Evolutionary conservation across 1,140 invertebrate species (phyloP).

Genomic region (Octopus bimaculoides): DNA sequence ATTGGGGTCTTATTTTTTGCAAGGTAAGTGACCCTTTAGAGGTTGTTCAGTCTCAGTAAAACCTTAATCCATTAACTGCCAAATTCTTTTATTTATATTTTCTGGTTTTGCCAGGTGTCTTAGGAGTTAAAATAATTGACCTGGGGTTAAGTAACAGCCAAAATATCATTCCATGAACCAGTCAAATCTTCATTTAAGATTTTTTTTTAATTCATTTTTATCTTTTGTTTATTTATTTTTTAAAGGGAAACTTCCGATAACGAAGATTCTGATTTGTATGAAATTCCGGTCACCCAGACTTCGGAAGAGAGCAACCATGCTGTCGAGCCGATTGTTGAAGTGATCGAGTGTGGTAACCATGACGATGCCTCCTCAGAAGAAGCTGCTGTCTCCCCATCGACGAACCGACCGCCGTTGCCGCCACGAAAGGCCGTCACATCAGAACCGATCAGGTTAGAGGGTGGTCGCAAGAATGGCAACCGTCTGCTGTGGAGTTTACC

Average conservation of each 20-base stretch:
- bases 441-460: conserved; percentile 18
- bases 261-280: conserved; percentile 29
- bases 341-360: not conserved
- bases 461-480: conserved; percentile 5
- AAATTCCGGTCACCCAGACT: conserved; percentile 28
- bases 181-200: too few relatives aligned
- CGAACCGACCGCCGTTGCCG: conserved; percentile 22
- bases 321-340: not conserved
- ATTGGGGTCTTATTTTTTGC: too few relatives aligned
- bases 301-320: conserved; percentile 22
- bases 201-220: too few relatives aligned
- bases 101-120: too few relatives aligned
- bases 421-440: conserved; percentile 24
- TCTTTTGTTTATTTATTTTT: too few relatives aligned
- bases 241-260: not conserved
- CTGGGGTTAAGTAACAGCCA: too few relatives aligned
- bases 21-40: too few relatives aligned
- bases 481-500: conserved; percentile 14
- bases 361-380: conserved; percentile 17
- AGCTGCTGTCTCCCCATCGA: conserved; percentile 19
- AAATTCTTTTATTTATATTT: too few relatives aligned
- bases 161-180: too few relatives aligned
- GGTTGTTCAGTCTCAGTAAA: too few relatives aligned
- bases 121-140: too few relatives aligned
- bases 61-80: too few relatives aligned